These are phyloP conservation scores for Gymnoscelis rufifasciata DNA, from an alignment of 2,888 invertebrate genomes.

Conservation along the genomic window DNA sequence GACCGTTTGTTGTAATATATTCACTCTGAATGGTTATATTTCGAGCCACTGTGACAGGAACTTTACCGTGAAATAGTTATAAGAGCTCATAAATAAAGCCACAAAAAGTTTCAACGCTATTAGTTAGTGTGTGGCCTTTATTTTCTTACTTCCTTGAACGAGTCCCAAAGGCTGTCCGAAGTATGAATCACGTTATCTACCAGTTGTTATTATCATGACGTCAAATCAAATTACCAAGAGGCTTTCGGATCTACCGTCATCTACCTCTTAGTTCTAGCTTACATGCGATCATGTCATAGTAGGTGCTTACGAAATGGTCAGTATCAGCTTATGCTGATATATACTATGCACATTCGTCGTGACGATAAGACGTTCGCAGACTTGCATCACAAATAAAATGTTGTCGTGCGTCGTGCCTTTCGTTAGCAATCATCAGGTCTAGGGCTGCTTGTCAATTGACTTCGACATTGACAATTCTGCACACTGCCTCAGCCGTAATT, in stretches of 20 bases:
- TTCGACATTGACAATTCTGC: constrained; percentile 50
- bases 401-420: constrained; percentile 44
- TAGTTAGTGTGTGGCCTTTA: constrained; percentile 20
- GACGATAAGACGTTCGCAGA: constrained; percentile 57
- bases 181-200: constrained; percentile 21
- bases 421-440: constrained; percentile 41
- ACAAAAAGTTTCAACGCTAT: constrained; percentile 19
- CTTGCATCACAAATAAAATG: constrained; percentile 64
- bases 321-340: constrained; percentile 15
- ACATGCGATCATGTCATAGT: constrained; percentile 12
- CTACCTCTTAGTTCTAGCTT: constrained; percentile 7
- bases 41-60: constrained; percentile 26
- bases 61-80: constrained; percentile 20
- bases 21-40: constrained; percentile 21
- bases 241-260: constrained; percentile 12
- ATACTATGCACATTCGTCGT: constrained; percentile 32
- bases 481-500: constrained; percentile 46
- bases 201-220: constrained; percentile 19
- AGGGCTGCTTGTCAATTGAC: constrained; percentile 48
- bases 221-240: constrained; percentile 19
- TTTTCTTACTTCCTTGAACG: constrained; percentile 24
- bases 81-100: constrained; percentile 15
- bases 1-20: constrained; percentile 40
- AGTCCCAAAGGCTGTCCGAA: constrained; percentile 18
- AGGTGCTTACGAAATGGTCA: no score